Percentiles rank a stretch among this genome's conserved stretches.
Evolutionary conservation across 2,888 invertebrate species (phyloP).

Genomic region (Stenoptilia bipunctidactyla): DNA sequence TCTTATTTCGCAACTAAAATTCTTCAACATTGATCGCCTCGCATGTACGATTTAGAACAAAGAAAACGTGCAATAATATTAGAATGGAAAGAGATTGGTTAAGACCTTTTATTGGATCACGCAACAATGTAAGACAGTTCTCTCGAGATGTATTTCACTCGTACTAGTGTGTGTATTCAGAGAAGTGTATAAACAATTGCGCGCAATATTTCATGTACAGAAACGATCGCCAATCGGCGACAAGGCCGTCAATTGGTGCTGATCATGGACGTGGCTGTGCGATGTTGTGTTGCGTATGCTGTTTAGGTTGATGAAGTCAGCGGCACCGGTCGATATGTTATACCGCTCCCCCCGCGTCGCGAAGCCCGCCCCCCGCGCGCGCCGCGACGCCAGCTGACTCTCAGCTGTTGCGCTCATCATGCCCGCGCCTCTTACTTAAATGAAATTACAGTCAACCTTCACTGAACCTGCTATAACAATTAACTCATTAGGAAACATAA

Average conservation of each 20-base stretch:
- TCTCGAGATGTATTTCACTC: neutral
- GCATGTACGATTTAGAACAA: neutral
- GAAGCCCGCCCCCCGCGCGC: slow-evolving; percentile 5
- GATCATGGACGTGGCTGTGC: neutral
- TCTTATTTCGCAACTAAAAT: neutral
- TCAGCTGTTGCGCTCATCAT: slow-evolving; percentile 55
- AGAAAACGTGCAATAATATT: neutral
- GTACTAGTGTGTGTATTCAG: slow-evolving; percentile 4
- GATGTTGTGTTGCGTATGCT: too few species aligned
- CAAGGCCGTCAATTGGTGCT: slow-evolving; percentile 27
- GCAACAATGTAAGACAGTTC: neutral
- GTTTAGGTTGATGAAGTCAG: slow-evolving; percentile 11
- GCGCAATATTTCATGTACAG: slow-evolving; percentile 22
- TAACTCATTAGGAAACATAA: too few species aligned
- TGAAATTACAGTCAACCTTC: slow-evolving; percentile 16
- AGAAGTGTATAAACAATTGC: slow-evolving; percentile 33
- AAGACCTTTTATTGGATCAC: neutral
- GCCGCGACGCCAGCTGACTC: slow-evolving; percentile 36
- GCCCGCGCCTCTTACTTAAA: slow-evolving; percentile 6
- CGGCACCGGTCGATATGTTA: slow-evolving; percentile 17
- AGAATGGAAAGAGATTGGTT: neutral
- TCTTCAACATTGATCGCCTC: neutral
- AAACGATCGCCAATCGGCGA: slow-evolving; percentile 26
- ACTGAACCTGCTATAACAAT: slow-evolving; percentile 6
- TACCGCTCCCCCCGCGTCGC: too few species aligned